Evolutionary conservation across 64 coral and sea anemone species (phyloP).

Genomic region (Pocillopora verrucosa): DNA sequence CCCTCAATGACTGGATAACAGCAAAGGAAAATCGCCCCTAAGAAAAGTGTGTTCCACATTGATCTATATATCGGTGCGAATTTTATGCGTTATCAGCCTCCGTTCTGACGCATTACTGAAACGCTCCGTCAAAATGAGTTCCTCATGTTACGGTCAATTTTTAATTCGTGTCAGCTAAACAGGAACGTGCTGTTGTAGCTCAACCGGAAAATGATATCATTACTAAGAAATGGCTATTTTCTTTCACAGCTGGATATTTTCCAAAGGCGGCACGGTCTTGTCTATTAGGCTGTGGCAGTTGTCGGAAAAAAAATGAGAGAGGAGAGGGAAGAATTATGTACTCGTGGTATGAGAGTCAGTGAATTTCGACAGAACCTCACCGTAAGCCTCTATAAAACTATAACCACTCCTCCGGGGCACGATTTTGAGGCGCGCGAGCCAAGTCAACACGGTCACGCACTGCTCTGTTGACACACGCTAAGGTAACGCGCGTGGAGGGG

Average conservation of each 20-base stretch:
- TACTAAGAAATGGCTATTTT: background rate
- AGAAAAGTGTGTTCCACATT: conserved; percentile 1
- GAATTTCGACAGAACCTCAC: no score
- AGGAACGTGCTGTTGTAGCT: conserved; percentile 19
- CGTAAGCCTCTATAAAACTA: no score
- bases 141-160: conserved; percentile 14
- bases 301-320: background rate
- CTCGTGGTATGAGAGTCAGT: no score
- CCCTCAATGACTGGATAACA: background rate
- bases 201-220: conserved; percentile 6
- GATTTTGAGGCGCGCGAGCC: no score
- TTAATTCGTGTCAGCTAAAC: background rate
- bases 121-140: background rate
- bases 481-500: no score
- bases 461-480: no score
- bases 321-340: no score
- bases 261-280: background rate
- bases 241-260: background rate
- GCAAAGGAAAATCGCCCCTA: background rate
- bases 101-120: background rate
- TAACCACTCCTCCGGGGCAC: no score
- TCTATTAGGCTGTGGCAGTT: background rate
- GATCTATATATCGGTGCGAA: background rate
- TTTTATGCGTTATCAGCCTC: background rate
- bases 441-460: no score